Conservation (phyloP, 2,113 vertebrate genomes). For the Addax nasomaculatus region DNA sequence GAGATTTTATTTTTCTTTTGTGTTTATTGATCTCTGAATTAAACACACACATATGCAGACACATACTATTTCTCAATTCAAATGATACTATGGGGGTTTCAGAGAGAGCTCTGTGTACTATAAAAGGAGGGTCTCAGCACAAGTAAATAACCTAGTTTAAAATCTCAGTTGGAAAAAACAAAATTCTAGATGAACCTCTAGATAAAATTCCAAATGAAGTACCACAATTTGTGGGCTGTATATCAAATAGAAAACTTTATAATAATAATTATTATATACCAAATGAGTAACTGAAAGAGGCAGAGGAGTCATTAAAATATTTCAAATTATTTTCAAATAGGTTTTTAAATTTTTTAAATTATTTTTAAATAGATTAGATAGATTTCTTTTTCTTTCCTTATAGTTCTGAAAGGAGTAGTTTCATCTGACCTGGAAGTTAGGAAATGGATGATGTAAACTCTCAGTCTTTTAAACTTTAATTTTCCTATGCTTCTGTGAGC, state of each 20-base stretch:
- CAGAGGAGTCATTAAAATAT: not conserved
- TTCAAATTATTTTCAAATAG: not conserved
- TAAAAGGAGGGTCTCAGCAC: not conserved
- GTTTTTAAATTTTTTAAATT: not conserved
- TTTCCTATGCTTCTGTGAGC: not conserved
- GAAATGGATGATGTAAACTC: not conserved
- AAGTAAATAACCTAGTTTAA: constrained; percentile 42
- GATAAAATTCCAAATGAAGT: constrained; percentile 26
- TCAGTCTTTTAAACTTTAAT: not conserved
- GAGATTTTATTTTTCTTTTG: not conserved
- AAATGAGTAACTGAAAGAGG: not conserved
- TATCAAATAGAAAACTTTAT: not conserved
- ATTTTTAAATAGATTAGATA: not conserved
- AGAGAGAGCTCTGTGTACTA: not conserved
- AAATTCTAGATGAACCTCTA: constrained; percentile 22
- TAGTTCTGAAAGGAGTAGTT: not conserved
- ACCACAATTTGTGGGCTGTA: not conserved
- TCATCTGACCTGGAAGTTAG: not conserved
- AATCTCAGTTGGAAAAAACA: constrained; percentile 10
- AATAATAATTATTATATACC: not conserved
- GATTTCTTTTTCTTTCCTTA: not conserved
- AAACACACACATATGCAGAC: not conserved
- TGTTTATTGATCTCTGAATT: not conserved
- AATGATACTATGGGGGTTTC: not conserved
- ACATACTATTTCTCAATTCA: not conserved